phyloP scores from a whole-genome alignment of 2,113 vertebrate species.

The Carassius carassius region DNA sequence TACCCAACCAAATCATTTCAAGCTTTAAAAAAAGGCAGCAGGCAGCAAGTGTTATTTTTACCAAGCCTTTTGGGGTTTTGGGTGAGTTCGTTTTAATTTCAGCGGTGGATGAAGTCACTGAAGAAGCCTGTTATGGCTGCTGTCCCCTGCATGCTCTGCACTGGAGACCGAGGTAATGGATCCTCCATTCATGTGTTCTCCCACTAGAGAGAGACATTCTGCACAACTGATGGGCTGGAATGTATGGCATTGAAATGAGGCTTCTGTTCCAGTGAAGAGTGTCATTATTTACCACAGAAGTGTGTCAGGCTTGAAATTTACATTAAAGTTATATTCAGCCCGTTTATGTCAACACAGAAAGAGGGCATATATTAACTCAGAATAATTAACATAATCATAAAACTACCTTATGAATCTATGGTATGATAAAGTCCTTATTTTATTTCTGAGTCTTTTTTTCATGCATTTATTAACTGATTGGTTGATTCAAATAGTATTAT shows the following conservation, averaged over 20 bases:
- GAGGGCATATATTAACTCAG: neutral
- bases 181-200: neutral
- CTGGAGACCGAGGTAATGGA: neutral
- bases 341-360: neutral
- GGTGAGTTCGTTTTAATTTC: constrained; percentile 34
- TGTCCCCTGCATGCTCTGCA: neutral
- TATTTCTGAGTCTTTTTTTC: too few relatives aligned
- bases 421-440: too few relatives aligned
- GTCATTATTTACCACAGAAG: constrained; percentile 7
- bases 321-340: neutral
- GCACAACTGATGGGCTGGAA: neutral
- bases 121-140: neutral
- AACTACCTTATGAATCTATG: too few relatives aligned
- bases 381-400: too few relatives aligned
- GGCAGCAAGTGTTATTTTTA: constrained; percentile 37
- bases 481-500: too few relatives aligned
- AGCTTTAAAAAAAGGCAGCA: constrained; percentile 8
- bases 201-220: constrained; percentile 53
- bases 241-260: constrained; percentile 14
- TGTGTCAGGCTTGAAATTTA: neutral
- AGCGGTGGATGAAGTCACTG: constrained; percentile 32
- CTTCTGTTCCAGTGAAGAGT: neutral
- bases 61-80: constrained; percentile 33
- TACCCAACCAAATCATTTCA: constrained; percentile 14
- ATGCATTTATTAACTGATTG: too few relatives aligned